Base-by-base conservation (phyloP, 2,113 vertebrate species). In the Phaethornis superciliosus region DNA sequence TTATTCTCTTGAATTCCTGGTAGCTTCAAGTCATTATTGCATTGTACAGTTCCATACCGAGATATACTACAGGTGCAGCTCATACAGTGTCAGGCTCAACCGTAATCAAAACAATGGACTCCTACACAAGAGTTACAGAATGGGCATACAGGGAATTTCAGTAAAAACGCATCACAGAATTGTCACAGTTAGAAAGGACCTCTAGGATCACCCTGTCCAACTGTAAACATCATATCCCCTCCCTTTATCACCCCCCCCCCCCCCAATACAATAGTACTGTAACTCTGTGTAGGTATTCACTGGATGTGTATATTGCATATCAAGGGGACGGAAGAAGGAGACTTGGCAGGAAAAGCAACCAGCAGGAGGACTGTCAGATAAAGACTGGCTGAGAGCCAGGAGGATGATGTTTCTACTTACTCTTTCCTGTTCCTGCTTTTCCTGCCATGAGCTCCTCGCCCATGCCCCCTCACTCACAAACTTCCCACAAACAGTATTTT, bases 351-450 rank as follows among this genome's bases (percentile, higher is more conserved):
- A 90, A 94, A 94, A 93, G 78, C 79, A 88, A 75, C 87, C 93
- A 96, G 85, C 96, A 96, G 95, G 87, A 96, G 96, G 91, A 93
- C 77, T 63, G 78, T 68, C 86, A 95, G 94, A 97, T 97, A 97
- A 97, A 97, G 90, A 69, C 92, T 81, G 82, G 69, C 71, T 90
- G 91, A 93, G 87, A 63, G 52, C 68, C 77, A 71, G 70, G 26
- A 90, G 82, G 87, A 89, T 72, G 64, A 92, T 82, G 71, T 94
- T 95, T 96, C 94, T 89, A 90, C 94, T 95, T 94, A 85, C 27
- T 22, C 77, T 89, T 96, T 96, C 95, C 92, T 95, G 90, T 86
- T 91, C 85, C 63, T 96, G 83, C 85, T 96, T 94, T 96, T 94
- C 91, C 95, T 96, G 92, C 92, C 51, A 28, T 72, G 37, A 95